These are phyloP conservation scores for Aphaenogaster ashmeadi DNA, from an alignment of 1,140 invertebrate species.

Conservation along the genomic window DNA sequence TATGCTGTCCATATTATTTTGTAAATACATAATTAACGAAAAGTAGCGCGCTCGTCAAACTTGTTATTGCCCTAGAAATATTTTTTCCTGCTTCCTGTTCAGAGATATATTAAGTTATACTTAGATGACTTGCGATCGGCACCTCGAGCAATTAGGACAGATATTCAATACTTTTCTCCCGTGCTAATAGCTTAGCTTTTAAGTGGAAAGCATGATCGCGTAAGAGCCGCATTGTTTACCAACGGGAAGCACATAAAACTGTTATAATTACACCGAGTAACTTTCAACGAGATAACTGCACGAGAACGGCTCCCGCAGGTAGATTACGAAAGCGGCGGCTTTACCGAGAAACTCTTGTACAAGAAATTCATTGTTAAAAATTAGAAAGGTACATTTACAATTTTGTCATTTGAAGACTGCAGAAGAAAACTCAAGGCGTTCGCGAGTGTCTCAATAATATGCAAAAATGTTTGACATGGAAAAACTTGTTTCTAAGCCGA, in stretches of 20 bases:
- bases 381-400: slow-evolving; percentile 13
- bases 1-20: not conserved
- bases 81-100: not conserved
- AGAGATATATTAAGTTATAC: not conserved
- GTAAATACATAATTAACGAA: not conserved
- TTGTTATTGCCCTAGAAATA: not conserved
- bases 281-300: slow-evolving; percentile 23
- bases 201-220: slow-evolving; percentile 7
- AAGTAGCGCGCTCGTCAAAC: not conserved
- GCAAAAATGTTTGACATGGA: not conserved
- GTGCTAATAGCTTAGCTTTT: slow-evolving; percentile 1
- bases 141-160: not conserved
- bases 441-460: not conserved
- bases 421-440: not conserved
- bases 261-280: slow-evolving; percentile 37
- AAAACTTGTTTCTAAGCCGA: not conserved
- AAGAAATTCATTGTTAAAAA: slow-evolving; percentile 24
- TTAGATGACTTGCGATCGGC: not conserved
- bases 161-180: slow-evolving; percentile 11
- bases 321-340: not conserved
- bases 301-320: not conserved
- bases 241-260: slow-evolving; percentile 35
- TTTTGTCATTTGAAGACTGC: not conserved
- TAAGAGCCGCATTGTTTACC: slow-evolving; percentile 41
- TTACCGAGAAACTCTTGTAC: not conserved